Evolutionary conservation across 2,888 invertebrate species (phyloP), one percentile per base, ranked within the genome.

Genomic region (Thalpophila matura): DNA sequence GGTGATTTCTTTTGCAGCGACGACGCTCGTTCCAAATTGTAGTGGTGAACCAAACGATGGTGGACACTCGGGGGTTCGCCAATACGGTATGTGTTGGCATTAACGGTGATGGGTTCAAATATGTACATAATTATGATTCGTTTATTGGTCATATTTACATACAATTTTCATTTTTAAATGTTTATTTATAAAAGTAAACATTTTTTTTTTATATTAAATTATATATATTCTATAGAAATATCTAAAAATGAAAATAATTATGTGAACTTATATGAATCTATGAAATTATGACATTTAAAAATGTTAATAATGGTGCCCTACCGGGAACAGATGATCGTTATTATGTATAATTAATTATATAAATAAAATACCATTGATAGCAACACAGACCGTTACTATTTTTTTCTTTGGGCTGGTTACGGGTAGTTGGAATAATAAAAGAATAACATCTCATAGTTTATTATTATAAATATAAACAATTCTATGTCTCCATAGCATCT

Each of bases 401-500:
- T n/a, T 14, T 14, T 42, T 42, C 16, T 18, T 61, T 45, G 16
- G 27, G 7, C 14, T 53, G 27, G 26, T 18, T 33, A 33, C 7
- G 29, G 16, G 16, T 24, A 3, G 24, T n/a, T 24, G n/a, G 14
- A 60, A 33, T 12, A 29, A 43, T 43, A 43, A 24, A 12, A 6
- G 1, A 10, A 7, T 12, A 54, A 4, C 2, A 37, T 51, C 47
- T 24, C 10, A 49, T 42, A 49, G 1, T 61, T 55, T 59, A 53
- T 42, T 55, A 35, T 42, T 62, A 29, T 65, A 59, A 37, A 62
- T 58, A 55, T 53, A 53, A 62, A 57, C 50, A 71, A 20, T 49
- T 50, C 54, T 79, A 92, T 49, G 90, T 76, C 16, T 93, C 93
- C 92, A 92, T 93, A 46, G 80, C 73, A 27, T 79, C 79, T 43